These are phyloP conservation scores for Hemichromis elongatus DNA, from an alignment of 2,113 vertebrate genomes.

Conservation along the genomic window DNA sequence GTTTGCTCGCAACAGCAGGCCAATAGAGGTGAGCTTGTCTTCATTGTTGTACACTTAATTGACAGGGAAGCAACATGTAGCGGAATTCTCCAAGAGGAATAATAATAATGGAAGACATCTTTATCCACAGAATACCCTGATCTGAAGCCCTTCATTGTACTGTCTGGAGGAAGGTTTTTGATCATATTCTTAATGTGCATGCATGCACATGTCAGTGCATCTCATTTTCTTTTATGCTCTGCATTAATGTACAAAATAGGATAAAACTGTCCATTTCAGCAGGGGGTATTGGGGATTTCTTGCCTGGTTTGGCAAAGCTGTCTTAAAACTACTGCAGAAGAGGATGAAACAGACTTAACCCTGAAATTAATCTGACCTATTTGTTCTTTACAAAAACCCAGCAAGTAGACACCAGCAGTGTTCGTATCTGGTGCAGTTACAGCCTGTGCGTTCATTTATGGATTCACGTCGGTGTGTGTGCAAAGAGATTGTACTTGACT, in stretches of 20 bases:
- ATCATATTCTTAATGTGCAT: conserved; percentile 21
- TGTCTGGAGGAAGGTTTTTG: conserved; percentile 21
- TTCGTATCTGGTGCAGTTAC: background rate
- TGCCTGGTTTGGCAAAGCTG: conserved; percentile 7
- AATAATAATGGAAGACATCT: conserved; percentile 67
- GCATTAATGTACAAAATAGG: conserved; percentile 25
- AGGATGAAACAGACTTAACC: conserved; percentile 39
- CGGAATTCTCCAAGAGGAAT: conserved; percentile 59
- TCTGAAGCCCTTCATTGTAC: conserved; percentile 34
- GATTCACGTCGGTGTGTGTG: background rate
- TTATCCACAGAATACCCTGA: conserved; percentile 43
- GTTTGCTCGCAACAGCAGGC: conserved; percentile 46
- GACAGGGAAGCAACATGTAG: conserved; percentile 58
- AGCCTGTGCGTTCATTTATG: background rate
- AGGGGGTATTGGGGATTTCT: conserved; percentile 16
- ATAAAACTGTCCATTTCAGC: conserved; percentile 37
- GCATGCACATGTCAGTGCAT: background rate
- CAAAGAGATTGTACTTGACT: background rate
- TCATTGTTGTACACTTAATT: conserved; percentile 72
- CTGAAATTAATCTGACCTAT: conserved; percentile 45
- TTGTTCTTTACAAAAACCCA: background rate
- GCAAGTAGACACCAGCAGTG: background rate
- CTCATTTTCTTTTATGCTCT: background rate
- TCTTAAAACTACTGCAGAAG: conserved; percentile 8
- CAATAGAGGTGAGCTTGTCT: conserved; percentile 67